phyloP scores from a whole-genome alignment of 2,888 invertebrate genomes.

The Parthenolecanium corni region DNA sequence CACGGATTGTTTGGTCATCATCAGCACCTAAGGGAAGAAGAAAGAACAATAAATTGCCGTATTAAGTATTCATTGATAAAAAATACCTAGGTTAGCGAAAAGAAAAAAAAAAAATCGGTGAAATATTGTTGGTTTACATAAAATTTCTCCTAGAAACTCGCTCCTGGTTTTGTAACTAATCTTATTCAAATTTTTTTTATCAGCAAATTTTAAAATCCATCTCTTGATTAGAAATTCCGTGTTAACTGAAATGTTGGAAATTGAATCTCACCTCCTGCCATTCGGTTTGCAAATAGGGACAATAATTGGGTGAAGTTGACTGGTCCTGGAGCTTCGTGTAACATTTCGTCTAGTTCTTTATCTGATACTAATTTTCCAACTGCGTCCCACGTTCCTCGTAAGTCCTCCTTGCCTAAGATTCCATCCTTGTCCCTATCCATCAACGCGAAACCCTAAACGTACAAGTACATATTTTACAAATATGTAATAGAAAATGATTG shows the following conservation, averaged over 20 bases:
- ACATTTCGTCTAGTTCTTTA: slow-evolving; percentile 83
- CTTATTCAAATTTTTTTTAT: background rate
- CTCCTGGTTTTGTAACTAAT: too few species aligned
- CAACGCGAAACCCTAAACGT: slow-evolving; percentile 71
- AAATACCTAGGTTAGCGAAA: too few species aligned
- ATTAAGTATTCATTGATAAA: background rate
- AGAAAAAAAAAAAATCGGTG: too few species aligned
- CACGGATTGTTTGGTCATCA: slow-evolving; percentile 82
- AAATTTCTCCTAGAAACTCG: too few species aligned
- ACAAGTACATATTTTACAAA: background rate
- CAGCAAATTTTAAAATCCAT: background rate
- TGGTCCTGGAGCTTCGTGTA: slow-evolving; percentile 75
- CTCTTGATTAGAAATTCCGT: too few species aligned
- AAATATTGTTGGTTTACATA: too few species aligned
- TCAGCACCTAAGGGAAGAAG: slow-evolving; percentile 49
- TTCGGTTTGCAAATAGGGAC: slow-evolving; percentile 80
- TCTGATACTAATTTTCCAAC: slow-evolving; percentile 80
- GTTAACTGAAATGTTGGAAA: too few species aligned
- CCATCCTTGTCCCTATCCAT: slow-evolving; percentile 95
- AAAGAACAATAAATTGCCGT: slow-evolving; percentile 2
- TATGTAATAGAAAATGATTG: background rate
- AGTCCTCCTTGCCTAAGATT: slow-evolving; percentile 72
- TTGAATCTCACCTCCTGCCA: slow-evolving; percentile 58
- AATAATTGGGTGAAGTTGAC: slow-evolving; percentile 92
- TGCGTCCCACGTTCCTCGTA: slow-evolving; percentile 82